Evolutionary conservation across 2,888 invertebrate genomes (phyloP), one percentile per base, ranked within the genome.

Genomic region (Allolobophora icterica): DNA sequence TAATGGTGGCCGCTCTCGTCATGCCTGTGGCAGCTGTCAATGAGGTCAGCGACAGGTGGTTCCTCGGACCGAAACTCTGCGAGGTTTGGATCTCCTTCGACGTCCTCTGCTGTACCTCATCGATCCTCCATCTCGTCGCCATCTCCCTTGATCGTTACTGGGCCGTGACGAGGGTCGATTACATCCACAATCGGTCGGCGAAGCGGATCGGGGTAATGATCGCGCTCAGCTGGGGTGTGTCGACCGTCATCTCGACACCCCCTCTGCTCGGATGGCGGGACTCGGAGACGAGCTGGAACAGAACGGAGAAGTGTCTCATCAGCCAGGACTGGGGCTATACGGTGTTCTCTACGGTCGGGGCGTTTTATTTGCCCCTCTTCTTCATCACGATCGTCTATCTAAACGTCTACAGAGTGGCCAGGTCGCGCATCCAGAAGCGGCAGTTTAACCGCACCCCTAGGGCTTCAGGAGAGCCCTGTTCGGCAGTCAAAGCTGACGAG

Each of bases 11-110:
- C 84, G 98, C 98, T 94, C 96, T 99, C 91, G 99, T 96, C 33
- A 96, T 96, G 94, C 96, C 96, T 2, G 93, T 96, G 8, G 95
- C 95, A 35, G 94, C 95, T 30, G 94, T 96, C 92, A 94, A 95
- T 91, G 95, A 96, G 84, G 94, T 96, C 71, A 87, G n/a, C 19
- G 45, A 40, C 38, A 45, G 93, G 21, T 92, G 92, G 92, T 45
- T 92, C 34, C 84, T 92, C 38, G 92, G 92, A n/a, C 40, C 83
- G 89, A 89, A 52, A 35, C 91, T 95, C 21, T 99, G 99, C 95
- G 98, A 99, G 96, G 97, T 99, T 97, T 99, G 98, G 98, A 98
- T 98, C 52, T 98, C 98, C 92, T 98, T 99, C 98, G 98, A 99
- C 93, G 96, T 97, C 93, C 96, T 98, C 91, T 98, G 99, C 89